Conservation (phyloP, 2,797 vertebrate genomes). For the Sebastes iracundus region DNA sequence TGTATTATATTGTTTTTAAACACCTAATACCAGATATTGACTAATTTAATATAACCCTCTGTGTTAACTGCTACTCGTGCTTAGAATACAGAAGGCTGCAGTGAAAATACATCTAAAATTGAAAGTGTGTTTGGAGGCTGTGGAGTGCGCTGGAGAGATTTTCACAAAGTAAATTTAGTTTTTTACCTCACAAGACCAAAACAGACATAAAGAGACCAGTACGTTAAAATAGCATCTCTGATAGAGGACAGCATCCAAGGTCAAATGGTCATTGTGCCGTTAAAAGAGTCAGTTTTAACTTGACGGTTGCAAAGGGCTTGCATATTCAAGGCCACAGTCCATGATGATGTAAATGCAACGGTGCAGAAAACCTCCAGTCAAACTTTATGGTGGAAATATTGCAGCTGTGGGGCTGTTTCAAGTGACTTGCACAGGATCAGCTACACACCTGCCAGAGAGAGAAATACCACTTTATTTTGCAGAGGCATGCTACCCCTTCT, state of each 20-base stretch:
- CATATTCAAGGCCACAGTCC: background rate
- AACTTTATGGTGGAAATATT: conserved; percentile 29
- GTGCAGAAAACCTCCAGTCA: conserved; percentile 20
- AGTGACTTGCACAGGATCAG: conserved; percentile 21
- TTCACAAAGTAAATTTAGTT: rapidly evolving
- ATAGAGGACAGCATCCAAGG: background rate
- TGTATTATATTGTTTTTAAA: background rate
- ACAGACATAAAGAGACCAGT: rapidly evolving
- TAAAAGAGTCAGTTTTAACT: background rate
- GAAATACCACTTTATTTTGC: conserved; percentile 29
- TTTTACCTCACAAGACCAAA: background rate
- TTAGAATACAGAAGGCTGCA: background rate
- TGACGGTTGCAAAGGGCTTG: background rate
- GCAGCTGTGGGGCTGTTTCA: conserved; percentile 46
- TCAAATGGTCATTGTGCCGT: background rate
- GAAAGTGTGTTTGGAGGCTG: background rate
- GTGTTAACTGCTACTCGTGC: background rate
- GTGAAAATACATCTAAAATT: background rate
- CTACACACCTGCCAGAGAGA: conserved; percentile 17
- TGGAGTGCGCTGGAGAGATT: background rate
- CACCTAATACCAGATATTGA: background rate
- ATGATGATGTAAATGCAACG: conserved; percentile 10
- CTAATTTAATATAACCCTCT: background rate
- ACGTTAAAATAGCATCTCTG: background rate
- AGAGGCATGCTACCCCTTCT: conserved; percentile 29